Conservation (phyloP, 2,113 vertebrate genomes). For the Entelurus aequoreus region DNA sequence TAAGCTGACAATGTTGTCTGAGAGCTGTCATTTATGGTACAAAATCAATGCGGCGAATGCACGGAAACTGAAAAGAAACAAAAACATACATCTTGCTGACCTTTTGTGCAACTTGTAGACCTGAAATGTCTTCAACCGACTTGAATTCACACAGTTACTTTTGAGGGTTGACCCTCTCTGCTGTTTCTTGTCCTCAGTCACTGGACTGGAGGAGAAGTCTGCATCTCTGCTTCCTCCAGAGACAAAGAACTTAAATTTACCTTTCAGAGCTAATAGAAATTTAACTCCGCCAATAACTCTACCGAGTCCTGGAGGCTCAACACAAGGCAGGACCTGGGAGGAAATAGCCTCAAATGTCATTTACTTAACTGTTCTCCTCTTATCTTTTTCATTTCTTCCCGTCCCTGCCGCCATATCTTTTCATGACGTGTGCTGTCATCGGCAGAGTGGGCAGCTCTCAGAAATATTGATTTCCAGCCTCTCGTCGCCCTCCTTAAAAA, state of each 20-base stretch:
- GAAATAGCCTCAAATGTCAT: slow-evolving; percentile 78
- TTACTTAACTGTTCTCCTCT: slow-evolving; percentile 78
- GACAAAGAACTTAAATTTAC: slow-evolving; percentile 68
- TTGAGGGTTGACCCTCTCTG: slow-evolving; percentile 48
- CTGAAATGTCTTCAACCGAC: slow-evolving; percentile 43
- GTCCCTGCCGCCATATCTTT: slow-evolving; percentile 73
- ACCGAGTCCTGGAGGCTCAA: slow-evolving; percentile 57
- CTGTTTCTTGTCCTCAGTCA: slow-evolving; percentile 64
- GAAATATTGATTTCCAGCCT: slow-evolving; percentile 72
- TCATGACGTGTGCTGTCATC: slow-evolving; percentile 78
- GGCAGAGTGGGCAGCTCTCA: slow-evolving; percentile 64
- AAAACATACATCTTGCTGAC: background rate
- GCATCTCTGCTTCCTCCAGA: slow-evolving; percentile 53
- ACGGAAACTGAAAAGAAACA: slow-evolving; percentile 16
- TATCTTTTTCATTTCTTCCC: slow-evolving; percentile 76
- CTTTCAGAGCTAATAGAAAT: slow-evolving; percentile 72
- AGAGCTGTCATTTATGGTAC: background rate
- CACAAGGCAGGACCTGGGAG: slow-evolving; percentile 60
- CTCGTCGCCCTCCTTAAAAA: slow-evolving; percentile 16
- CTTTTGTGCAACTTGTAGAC: slow-evolving; percentile 4
- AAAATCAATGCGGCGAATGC: slow-evolving; percentile 11
- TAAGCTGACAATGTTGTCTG: background rate
- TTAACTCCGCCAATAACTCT: slow-evolving; percentile 72
- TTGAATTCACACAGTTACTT: slow-evolving; percentile 48
- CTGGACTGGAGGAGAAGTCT: slow-evolving; percentile 61